Evolutionary conservation across 2,113 vertebrate genomes (phyloP).

Genomic region (Peromyscus leucopus): DNA sequence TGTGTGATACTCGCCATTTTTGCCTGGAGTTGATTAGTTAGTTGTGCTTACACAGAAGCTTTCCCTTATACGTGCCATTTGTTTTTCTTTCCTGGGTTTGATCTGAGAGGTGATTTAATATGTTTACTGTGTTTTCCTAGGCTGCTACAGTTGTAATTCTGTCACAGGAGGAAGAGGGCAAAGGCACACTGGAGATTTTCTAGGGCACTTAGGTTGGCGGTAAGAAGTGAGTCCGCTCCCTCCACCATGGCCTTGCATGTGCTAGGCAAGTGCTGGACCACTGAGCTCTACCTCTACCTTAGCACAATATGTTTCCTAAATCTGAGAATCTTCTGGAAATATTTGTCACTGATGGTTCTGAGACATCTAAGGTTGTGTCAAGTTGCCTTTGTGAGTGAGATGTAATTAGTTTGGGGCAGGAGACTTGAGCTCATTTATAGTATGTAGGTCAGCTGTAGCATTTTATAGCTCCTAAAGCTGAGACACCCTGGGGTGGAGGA

Average conservation of each 20-base stretch:
- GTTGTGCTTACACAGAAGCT: slow-evolving; percentile 72
- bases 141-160: slow-evolving; percentile 23
- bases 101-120: slow-evolving; percentile 57
- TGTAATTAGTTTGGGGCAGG: slow-evolving; percentile 71
- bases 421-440: slow-evolving; percentile 72
- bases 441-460: slow-evolving; percentile 64
- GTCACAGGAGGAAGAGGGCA: slow-evolving; percentile 11
- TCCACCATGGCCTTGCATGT: background rate
- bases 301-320: slow-evolving; percentile 21
- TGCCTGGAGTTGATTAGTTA: slow-evolving; percentile 71
- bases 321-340: slow-evolving; percentile 35
- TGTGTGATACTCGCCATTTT: slow-evolving; percentile 55
- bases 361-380: slow-evolving; percentile 31
- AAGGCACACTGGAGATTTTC: slow-evolving; percentile 39
- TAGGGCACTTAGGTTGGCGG: background rate
- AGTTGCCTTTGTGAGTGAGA: slow-evolving; percentile 56
- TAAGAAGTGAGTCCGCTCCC: background rate
- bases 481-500: background rate
- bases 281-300: too few species aligned
- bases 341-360: slow-evolving; percentile 41
- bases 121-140: slow-evolving; percentile 54
- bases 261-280: background rate
- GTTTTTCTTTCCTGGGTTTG: background rate
- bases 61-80: slow-evolving; percentile 57
- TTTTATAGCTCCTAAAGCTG: slow-evolving; percentile 56